Conservation (phyloP, 2,888 invertebrate species). For the Agriopis marginaria region DNA sequence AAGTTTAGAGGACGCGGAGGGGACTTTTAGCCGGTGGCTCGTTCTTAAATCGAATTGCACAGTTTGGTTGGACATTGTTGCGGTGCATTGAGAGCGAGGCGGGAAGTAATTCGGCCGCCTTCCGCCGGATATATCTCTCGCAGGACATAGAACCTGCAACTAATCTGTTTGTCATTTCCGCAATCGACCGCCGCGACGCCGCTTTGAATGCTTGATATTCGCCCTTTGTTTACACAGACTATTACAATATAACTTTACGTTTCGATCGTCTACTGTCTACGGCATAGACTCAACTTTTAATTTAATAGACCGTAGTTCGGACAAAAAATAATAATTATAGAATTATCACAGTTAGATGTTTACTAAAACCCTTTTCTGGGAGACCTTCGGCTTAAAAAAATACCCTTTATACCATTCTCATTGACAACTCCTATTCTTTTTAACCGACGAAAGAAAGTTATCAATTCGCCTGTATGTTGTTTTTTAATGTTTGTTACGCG, state of each 20-base stretch:
- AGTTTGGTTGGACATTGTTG: conserved; percentile 70
- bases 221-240: conserved; percentile 60
- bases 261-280: neutral
- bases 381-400: too few species aligned
- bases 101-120: conserved; percentile 78
- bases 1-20: conserved; percentile 54
- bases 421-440: too few species aligned
- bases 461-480: too few species aligned
- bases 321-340: too few species aligned
- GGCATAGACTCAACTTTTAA: neutral
- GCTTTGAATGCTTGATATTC: conserved; percentile 72
- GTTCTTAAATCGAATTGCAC: conserved; percentile 70
- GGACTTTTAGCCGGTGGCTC: conserved; percentile 59
- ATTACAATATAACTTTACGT: conserved; percentile 11
- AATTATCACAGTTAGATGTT: too few species aligned
- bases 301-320: neutral
- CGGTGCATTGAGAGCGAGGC: conserved; percentile 65
- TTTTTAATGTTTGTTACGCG: too few species aligned
- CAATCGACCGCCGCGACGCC: conserved; percentile 72
- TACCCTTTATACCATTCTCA: too few species aligned
- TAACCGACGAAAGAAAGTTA: too few species aligned
- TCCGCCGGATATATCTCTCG: conserved; percentile 82
- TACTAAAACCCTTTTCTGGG: too few species aligned
- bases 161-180: conserved; percentile 84
- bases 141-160: conserved; percentile 74